Evolutionary conservation across 37 sponge, comb jelly and placozoan genomes (phyloP).

Genomic region (Tethya wilhelma): DNA sequence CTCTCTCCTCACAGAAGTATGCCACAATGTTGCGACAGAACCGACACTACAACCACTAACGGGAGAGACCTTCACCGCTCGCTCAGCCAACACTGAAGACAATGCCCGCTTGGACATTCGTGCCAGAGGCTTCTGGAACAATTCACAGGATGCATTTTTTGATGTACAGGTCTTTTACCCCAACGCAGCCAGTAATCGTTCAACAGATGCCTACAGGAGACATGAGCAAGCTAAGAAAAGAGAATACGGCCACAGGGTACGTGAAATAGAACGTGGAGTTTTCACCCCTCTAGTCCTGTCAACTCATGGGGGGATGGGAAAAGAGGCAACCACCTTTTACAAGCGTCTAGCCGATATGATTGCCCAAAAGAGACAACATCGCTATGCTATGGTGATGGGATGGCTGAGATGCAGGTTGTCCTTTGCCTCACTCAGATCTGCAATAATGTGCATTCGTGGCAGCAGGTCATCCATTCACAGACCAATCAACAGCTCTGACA

Average conservation of each 20-base stretch:
- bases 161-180: too few species aligned
- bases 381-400: constrained; percentile 10
- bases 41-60: constrained; percentile 37
- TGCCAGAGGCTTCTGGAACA: constrained; percentile 29
- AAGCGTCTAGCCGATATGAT: constrained; percentile 30
- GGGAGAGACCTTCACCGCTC: constrained; percentile 15
- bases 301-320: constrained; percentile 31
- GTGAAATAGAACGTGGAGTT: too few species aligned
- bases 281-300: constrained; percentile 41
- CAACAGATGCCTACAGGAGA: too few species aligned
- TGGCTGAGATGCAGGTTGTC: constrained; percentile 43
- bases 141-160: constrained; percentile 14
- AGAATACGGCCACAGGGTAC: too few species aligned
- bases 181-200: too few species aligned
- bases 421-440: constrained; percentile 26
- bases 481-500: constrained; percentile 5
- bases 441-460: constrained; percentile 29
- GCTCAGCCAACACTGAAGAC: constrained; percentile 27
- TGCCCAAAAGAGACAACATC: constrained; percentile 15
- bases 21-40: constrained; percentile 41
- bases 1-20: constrained; percentile 40
- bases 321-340: constrained; percentile 22
- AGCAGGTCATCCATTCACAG: constrained; percentile 23
- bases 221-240: too few species aligned
- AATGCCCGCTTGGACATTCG: constrained; percentile 29